Conservation (phyloP, 2,888 invertebrate species). For the Orthosia cruda region DNA sequence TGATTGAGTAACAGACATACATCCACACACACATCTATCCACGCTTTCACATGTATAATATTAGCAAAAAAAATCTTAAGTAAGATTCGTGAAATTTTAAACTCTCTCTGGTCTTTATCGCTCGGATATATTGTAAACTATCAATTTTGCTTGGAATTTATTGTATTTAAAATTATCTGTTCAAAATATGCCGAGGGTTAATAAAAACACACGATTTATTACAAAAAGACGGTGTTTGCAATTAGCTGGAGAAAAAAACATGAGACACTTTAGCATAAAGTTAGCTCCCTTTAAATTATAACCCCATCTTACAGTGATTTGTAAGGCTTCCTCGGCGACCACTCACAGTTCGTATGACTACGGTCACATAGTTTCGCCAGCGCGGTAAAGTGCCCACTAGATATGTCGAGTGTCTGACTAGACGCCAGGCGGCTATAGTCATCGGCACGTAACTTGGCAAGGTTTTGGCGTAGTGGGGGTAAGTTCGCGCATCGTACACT, state of each 20-base stretch:
- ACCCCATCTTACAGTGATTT: slow-evolving; percentile 60
- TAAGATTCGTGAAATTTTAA: background rate
- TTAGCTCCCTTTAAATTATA: slow-evolving; percentile 33
- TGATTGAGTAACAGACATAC: too few species aligned
- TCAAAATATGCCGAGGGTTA: background rate
- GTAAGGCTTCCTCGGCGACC: slow-evolving; percentile 63
- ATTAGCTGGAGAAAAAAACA: background rate
- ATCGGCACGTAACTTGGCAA: too few species aligned
- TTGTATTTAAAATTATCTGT: too few species aligned
- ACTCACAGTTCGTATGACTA: slow-evolving; percentile 71
- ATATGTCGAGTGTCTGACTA: slow-evolving; percentile 81
- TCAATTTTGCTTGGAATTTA: too few species aligned
- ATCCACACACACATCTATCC: too few species aligned
- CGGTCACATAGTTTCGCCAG: slow-evolving; percentile 71
- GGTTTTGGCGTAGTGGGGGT: too few species aligned
- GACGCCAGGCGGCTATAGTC: slow-evolving; percentile 78
- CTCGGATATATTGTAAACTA: too few species aligned
- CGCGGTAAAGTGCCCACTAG: slow-evolving; percentile 81
- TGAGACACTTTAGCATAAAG: background rate
- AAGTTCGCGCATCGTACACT: too few species aligned
- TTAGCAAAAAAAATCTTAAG: too few species aligned
- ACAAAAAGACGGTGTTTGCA: background rate
- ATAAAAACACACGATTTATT: background rate
- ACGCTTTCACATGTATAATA: too few species aligned
- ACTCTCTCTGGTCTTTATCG: background rate